Evolutionary conservation across 2,888 invertebrate species (phyloP), one percentile per base, ranked within the genome.

Genomic region (Hanleya hanleyi): DNA sequence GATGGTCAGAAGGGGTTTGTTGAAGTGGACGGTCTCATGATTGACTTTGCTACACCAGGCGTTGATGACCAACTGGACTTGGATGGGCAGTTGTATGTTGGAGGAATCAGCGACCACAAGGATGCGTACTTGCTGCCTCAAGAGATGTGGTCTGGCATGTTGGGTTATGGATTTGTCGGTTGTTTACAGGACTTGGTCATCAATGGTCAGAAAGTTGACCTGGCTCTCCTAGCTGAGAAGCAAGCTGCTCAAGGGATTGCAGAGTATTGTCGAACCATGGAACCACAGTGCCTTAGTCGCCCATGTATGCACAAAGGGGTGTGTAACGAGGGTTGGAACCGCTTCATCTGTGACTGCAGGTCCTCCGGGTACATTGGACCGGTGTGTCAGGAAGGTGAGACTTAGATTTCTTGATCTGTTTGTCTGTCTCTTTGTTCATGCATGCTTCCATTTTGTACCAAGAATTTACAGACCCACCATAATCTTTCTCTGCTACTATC

Each of bases 271-370:
- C 95, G 96, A 89, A 94, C 95, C 38, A 85, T 85, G 74, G 87
- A 89, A n/a, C 83, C 88, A 0, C 89, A 90, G 75, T 92, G 92
- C 82, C 81, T 87, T 70, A 95, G 95, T 61, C 94, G 95, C 22
- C 97, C 97, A 0, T 98, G 98, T 88, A 94, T 96, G 90, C 96
- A 98, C 88, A 95, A 95, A 1, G 97, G 97, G 0, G 92, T 92
- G 32, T 98, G 98, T 91, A 92, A 94, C 4, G 97, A 98, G 90
- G 98, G 98, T 0, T 98, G 98, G 98, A 97, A 98, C 91, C 93
- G 98, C 74, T 96, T 95, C 82, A 93, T 96, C 69, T 98, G 98
- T 89, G 97, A 98, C 90, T 98, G 98, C 90, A 94, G 96, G 12
- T 93, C 94, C 41, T 98, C 97, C 0, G 93, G 95, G 77, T 97